Percentiles rank a stretch among this genome's conserved stretches.
Evolutionary conservation across 2,888 invertebrate genomes (phyloP).

Genomic region (Macroteleia sp.): DNA sequence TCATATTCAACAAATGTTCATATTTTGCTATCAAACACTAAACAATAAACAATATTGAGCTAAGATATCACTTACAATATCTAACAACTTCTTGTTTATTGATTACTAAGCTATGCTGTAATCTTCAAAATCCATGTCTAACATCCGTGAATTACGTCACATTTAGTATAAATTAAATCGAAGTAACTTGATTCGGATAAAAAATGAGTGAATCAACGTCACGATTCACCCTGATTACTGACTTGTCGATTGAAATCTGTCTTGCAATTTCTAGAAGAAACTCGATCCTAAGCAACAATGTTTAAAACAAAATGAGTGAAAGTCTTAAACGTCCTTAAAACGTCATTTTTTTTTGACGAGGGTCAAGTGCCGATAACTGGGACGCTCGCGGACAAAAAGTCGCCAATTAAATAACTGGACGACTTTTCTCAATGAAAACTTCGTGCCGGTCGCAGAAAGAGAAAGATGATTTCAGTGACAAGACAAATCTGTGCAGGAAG

Average conservation of each 20-base stretch:
- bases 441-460: neutral
- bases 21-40: neutral
- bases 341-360: constrained; percentile 44
- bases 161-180: too few species aligned
- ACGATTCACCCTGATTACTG: constrained; percentile 16
- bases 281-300: constrained; percentile 35
- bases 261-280: constrained; percentile 40
- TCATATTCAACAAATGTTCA: neutral
- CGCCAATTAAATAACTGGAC: constrained; percentile 24
- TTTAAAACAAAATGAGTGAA: constrained; percentile 49
- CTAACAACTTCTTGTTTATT: too few species aligned
- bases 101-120: too few species aligned
- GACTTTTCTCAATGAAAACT: constrained; percentile 40
- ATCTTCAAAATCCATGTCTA: too few species aligned
- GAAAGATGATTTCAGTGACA: constrained; percentile 10
- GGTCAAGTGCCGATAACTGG: constrained; percentile 34
- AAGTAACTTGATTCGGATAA: too few species aligned
- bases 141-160: too few species aligned
- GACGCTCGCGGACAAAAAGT: constrained; percentile 13
- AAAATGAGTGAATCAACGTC: too few species aligned
- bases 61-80: too few species aligned
- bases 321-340: constrained; percentile 40
- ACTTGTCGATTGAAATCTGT: constrained; percentile 8
- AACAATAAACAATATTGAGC: too few species aligned
- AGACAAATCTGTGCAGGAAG: constrained; percentile 30